A percentile compares a stretch with the other conserved stretches of the same genome.
Evolutionary conservation across 2,113 vertebrate species (phyloP).

Genomic region (Lathamus discolor): DNA sequence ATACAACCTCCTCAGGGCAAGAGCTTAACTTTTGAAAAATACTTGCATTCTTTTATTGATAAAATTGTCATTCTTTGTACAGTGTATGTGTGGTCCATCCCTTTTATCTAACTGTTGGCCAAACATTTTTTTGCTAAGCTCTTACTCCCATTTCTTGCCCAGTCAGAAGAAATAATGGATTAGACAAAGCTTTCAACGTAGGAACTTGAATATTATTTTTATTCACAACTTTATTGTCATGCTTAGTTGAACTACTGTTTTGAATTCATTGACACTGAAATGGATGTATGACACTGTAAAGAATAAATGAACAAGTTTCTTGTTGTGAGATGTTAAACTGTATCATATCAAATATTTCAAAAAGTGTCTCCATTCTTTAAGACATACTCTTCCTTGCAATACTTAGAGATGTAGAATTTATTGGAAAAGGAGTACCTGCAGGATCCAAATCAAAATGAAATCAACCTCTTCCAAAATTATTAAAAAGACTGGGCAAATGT

Average conservation of each 20-base stretch:
- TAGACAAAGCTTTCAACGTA: background rate
- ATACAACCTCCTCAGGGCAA: background rate
- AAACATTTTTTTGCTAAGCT: background rate
- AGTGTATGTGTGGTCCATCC: background rate
- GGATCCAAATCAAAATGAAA: background rate
- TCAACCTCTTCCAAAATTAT: background rate
- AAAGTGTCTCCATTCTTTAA: background rate
- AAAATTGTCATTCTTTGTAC: background rate
- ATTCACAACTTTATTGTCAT: background rate
- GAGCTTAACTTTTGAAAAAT: background rate
- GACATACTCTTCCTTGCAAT: background rate
- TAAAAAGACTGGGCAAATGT: background rate
- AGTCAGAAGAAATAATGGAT: background rate
- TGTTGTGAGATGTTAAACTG: background rate
- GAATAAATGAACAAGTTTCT: background rate
- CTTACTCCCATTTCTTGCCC: background rate
- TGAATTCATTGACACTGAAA: background rate
- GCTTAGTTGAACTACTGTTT: background rate
- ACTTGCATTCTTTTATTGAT: background rate
- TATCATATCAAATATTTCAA: background rate
- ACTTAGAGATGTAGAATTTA: background rate
- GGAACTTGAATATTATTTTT: background rate
- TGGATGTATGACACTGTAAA: background rate
- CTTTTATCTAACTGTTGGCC: background rate
- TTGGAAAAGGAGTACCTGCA: background rate